Conservation (phyloP, 2,113 vertebrate species). For the Phalacrocorax aristotelis region DNA sequence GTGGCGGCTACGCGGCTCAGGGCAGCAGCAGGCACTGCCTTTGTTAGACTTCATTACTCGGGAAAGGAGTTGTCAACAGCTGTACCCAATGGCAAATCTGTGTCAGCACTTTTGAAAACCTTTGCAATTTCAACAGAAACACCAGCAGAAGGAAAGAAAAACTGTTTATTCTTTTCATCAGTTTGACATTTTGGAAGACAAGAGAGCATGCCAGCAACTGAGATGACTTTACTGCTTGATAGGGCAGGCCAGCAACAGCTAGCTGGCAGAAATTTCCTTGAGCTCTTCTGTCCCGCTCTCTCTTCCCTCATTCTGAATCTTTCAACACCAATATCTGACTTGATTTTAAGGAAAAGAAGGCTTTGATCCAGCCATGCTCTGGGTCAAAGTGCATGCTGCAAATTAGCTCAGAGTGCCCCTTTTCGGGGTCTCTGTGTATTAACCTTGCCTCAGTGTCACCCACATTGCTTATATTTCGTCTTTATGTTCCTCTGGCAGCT, state of each 20-base stretch:
- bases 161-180: not conserved
- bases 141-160: not conserved
- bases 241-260: not conserved
- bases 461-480: not conserved
- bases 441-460: not conserved
- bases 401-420: not conserved
- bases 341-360: not conserved
- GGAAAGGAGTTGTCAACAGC: conserved; percentile 34
- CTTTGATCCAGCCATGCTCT: not conserved
- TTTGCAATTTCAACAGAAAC: conserved; percentile 34
- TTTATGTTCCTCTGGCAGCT: not conserved
- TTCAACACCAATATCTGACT: not conserved
- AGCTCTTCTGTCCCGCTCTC: not conserved
- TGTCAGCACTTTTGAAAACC: conserved; percentile 40
- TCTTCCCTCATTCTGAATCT: not conserved
- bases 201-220: not conserved
- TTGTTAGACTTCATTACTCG: not conserved
- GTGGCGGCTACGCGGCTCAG: not conserved
- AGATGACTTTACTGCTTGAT: not conserved
- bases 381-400: not conserved
- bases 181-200: conserved; percentile 13
- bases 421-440: fast-evolving
- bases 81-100: not conserved
- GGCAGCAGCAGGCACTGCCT: not conserved
- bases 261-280: conserved; percentile 13